Base-by-base conservation (phyloP, 2,797 vertebrate species). In the Atherinosoma microstoma region DNA sequence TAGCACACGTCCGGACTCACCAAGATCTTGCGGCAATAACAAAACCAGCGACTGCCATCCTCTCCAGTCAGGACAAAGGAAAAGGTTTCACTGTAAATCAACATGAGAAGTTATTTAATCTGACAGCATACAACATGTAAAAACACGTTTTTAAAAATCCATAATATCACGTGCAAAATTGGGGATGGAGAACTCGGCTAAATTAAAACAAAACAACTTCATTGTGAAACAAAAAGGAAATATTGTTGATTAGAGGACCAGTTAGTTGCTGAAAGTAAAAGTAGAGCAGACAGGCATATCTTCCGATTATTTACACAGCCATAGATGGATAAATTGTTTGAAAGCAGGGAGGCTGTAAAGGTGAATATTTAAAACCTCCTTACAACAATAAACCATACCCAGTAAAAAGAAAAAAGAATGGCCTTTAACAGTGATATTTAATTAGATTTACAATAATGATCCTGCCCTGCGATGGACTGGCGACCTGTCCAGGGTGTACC, bases 11-110 rank as follows among this genome's bases (percentile, higher is more conserved):
- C 6, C 67, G 49, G 64, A 93, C 96, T 96, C 92, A 99, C 98
- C 96, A 99, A 88, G 78, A 99, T 97, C 92, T 98, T 99, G 81
- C 96, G 96, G 93, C 98, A 99, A 89, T 99, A 99, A 75, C 98
- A 97, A 88, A 99, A 99, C 96, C 97, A 98, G 75, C 98, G 96
- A 85, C 97, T 97, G 70, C 98, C 98, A 27, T 99, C 98, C 89
- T 99, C 98, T 40, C 97, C 97, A 4, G 98, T 99, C 87, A 99
- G 91, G 63, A 99, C 97, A 15, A 99, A 99, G 64, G 98, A 99
- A 92, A 99, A 99, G 0, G 97, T 99, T 95, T 99, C 98, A 79
- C 98, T 99, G 90, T 11, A 85, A 91, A 82, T 11, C 3, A 29
- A 32, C 1, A 53, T 63, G 24, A 57, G 6, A 60, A 11, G 45